Conservation (phyloP, 2,113 vertebrate genomes). For the Lepisosteus oculatus region DNA sequence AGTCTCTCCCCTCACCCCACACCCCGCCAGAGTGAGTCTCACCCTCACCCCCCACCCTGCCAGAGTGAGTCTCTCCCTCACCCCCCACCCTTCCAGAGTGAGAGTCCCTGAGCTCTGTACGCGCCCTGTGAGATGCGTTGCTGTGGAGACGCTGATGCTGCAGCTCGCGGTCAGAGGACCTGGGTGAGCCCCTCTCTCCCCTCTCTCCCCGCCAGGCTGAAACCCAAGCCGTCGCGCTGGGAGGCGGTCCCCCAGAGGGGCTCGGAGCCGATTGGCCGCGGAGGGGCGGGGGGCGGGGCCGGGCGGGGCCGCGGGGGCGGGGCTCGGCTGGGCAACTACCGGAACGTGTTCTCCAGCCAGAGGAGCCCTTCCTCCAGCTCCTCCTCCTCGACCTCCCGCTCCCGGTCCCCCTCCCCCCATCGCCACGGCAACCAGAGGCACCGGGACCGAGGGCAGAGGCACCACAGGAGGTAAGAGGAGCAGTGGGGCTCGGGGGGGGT, state of each 20-base stretch:
- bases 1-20: no score
- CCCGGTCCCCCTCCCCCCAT: slow-evolving; percentile 74
- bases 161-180: no score
- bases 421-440: slow-evolving; percentile 68
- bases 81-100: no score
- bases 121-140: not conserved
- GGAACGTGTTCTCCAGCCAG: slow-evolving; percentile 85
- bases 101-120: not conserved
- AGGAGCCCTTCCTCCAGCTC: slow-evolving; percentile 83
- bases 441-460: slow-evolving; percentile 53
- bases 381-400: slow-evolving; percentile 75
- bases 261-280: slow-evolving; percentile 39
- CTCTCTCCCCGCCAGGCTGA: slow-evolving; percentile 44
- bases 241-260: slow-evolving; percentile 65
- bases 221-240: slow-evolving; percentile 79
- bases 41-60: no score
- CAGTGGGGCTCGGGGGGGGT: accelerated
- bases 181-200: not conserved
- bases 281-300: slow-evolving; percentile 39
- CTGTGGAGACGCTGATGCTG: not conserved
- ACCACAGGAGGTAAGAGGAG: slow-evolving; percentile 45
- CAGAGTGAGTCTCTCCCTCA: no score
- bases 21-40: no score
- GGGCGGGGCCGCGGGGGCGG: slow-evolving; percentile 54
- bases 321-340: slow-evolving; percentile 75